phyloP scores from a whole-genome alignment of 2,888 invertebrate genomes.

The Drosophila kambysellisi region DNA sequence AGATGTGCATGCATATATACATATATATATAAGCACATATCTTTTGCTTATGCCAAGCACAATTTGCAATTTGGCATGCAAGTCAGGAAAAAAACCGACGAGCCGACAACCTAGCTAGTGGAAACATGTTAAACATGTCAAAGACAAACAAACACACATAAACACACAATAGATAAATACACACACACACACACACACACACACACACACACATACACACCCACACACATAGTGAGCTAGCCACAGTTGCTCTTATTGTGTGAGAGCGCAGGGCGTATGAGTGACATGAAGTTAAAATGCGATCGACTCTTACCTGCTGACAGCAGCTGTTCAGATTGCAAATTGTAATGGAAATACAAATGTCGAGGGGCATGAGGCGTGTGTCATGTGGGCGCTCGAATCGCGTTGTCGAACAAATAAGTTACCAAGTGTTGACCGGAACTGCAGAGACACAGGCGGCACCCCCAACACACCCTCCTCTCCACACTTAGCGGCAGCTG shows the following conservation, averaged over 20 bases:
- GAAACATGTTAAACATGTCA: slow-evolving; percentile 68
- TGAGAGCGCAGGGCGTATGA: slow-evolving; percentile 60
- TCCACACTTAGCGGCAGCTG: slow-evolving; percentile 1
- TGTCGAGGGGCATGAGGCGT: slow-evolving; percentile 3
- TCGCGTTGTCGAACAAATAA: slow-evolving; percentile 39
- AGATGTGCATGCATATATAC: background rate
- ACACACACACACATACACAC: background rate
- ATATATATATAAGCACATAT: background rate
- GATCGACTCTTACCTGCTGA: slow-evolving; percentile 50
- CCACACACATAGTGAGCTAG: too few species aligned
- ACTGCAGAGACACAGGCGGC: slow-evolving; percentile 10
- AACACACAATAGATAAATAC: slow-evolving; percentile 3
- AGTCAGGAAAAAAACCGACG: slow-evolving; percentile 21
- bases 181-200: slow-evolving; percentile 7
- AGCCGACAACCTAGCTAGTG: slow-evolving; percentile 4
- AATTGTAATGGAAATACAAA: slow-evolving; percentile 52
- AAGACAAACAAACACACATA: slow-evolving; percentile 27
- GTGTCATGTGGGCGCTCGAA: slow-evolving; percentile 33
- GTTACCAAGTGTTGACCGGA: slow-evolving; percentile 36
- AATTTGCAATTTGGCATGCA: slow-evolving; percentile 40
- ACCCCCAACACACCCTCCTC: background rate
- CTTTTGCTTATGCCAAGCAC: slow-evolving; percentile 11
- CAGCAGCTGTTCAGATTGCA: slow-evolving; percentile 44
- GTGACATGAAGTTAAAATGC: slow-evolving; percentile 61
- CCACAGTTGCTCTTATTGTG: slow-evolving; percentile 17